Evolutionary conservation across 35 echinoderm and acorn worm species (phyloP).

Genomic region (Lytechinus variegatus): DNA sequence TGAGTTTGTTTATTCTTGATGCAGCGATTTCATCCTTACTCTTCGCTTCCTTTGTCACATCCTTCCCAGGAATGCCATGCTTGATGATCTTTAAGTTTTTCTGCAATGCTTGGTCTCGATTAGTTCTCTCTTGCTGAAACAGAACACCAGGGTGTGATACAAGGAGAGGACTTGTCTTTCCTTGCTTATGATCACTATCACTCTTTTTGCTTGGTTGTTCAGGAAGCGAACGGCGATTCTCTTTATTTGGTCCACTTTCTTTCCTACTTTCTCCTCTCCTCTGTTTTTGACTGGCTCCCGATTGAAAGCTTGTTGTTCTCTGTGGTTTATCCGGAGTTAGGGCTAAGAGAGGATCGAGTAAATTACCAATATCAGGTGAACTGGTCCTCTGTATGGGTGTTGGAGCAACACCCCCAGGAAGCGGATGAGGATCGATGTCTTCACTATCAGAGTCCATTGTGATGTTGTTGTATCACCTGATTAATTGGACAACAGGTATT

Average conservation of each 20-base stretch:
- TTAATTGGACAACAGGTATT: not conserved
- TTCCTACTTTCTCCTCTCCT: not conserved
- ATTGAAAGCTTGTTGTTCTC: not conserved
- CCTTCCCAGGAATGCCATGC: not conserved
- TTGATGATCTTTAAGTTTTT: not conserved
- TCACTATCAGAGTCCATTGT: not conserved
- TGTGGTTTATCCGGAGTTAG: conserved; percentile 42
- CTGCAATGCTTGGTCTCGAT: not conserved
- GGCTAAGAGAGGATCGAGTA: conserved; percentile 21
- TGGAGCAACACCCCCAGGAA: not conserved
- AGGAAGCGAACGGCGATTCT: not conserved
- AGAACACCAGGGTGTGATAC: not conserved
- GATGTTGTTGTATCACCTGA: not conserved
- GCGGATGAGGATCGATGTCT: conserved; percentile 6
- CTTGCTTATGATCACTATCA: not conserved
- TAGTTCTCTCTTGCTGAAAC: not conserved
- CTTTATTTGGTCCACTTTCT: not conserved
- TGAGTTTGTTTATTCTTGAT: conserved; percentile 20
- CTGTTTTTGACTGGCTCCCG: not conserved
- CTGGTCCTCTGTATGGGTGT: conserved; percentile 16
- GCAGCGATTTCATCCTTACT: not conserved
- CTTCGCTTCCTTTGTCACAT: not conserved
- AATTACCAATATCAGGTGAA: not conserved
- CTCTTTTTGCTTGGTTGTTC: not conserved
- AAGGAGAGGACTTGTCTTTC: not conserved